Evolutionary conservation across 2,797 vertebrate species (phyloP), one percentile per base, ranked within the genome.

Genomic region (Apodemus agrarius): DNA sequence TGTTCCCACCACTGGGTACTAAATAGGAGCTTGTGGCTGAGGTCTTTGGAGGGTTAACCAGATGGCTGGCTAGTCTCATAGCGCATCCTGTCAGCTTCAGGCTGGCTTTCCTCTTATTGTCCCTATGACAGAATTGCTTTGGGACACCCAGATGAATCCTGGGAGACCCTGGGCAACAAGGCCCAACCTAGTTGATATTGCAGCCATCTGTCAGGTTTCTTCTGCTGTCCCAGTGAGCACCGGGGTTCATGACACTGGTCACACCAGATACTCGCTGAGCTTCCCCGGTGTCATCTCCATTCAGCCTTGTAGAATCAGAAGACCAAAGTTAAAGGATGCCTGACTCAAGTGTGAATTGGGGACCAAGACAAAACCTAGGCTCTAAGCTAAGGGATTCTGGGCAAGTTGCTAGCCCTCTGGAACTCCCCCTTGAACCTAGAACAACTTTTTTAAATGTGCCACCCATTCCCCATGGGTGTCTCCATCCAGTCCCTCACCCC

Each of bases 241-340:
- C 61, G 22, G 76, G 34, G 16, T 8, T 75, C 3, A 9, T 61
- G 76, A 87, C 0, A 4, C 9, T 12, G 52, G 31, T 22, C 34
- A 12, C 0, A 1, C 26, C 8, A 3, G 17, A 82, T 40, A 31
- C 24, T 76, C 65, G 75, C 69, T 29, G 29, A 11, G 4, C 78
- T 88, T 61, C 24, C 22, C 24, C 11, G 0, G 0, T 52, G 0
- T n/a, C 59, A 19, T 31, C 34, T 75, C 46, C 16, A 2, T 65
- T 83, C 31, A 43, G 57, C 74, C 29, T 54, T 59, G 34, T 63
- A 40, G 31, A 29, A 1, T 52, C 26, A n/a, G 21, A 54, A 81
- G 69, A 29, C 29, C 17, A 59, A 59, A 43, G 12, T 40, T 34
- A 83, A 72, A 2, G 3, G 49, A 21, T 17, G 8, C 21, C 49